Percentiles rank a stretch among this genome's conserved stretches.
These are phyloP conservation scores for Drosophila saltans DNA, from an alignment of 1,140 invertebrate species.

Conservation along the genomic window DNA sequence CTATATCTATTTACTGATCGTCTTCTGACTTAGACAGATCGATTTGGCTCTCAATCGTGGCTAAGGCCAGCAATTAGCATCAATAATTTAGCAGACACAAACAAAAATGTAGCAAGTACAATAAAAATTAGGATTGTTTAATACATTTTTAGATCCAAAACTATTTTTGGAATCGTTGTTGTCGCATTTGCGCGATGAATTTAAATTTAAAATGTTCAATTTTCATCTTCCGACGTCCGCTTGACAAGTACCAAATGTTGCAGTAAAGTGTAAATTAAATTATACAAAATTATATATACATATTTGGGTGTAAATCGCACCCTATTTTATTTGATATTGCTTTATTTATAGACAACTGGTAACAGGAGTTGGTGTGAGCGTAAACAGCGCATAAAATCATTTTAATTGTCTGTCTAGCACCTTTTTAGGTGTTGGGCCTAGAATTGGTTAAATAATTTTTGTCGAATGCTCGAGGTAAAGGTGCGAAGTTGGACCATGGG, in stretches of 20 bases:
- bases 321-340: constrained; percentile 35
- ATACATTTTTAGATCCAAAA: constrained; percentile 11
- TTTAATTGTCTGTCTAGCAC: constrained; percentile 54
- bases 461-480: constrained; percentile 12
- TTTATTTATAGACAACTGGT: constrained; percentile 31
- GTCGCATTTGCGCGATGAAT: constrained; percentile 16
- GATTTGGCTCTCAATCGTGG: not conserved
- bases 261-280: constrained; percentile 43
- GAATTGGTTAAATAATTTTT: constrained; percentile 1
- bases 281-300: constrained; percentile 31
- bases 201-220: constrained; percentile 3
- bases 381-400: constrained; percentile 15
- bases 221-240: not conserved
- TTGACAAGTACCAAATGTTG: constrained; percentile 4
- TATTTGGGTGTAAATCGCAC: constrained; percentile 4
- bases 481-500: constrained; percentile 20
- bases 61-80: not conserved
- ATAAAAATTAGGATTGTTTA: constrained; percentile 1
- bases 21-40: not conserved
- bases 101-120: not conserved
- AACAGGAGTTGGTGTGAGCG: constrained; percentile 5
- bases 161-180: constrained; percentile 7
- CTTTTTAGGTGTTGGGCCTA: constrained; percentile 35
- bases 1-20: not conserved
- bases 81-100: constrained; percentile 4